Base-by-base conservation (phyloP, 2,113 vertebrate genomes). In the Melanostigma gelatinosum region DNA sequence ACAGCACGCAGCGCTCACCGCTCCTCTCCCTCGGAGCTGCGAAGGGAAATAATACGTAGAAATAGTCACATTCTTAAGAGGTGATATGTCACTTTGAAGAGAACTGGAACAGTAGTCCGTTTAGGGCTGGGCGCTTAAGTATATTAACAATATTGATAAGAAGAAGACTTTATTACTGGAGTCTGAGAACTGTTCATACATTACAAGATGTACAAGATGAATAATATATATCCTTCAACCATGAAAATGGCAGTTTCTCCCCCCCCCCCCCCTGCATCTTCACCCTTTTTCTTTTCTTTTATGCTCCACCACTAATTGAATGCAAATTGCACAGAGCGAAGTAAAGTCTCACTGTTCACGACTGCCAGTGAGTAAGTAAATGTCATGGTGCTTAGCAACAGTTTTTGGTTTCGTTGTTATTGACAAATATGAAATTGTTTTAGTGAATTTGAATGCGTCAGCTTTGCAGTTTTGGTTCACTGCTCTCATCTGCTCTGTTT, bases 141-240 rank as follows among this genome's bases (percentile, higher is more conserved):
- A 42, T 34, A 29, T 55, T 3, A 44, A 24, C 16, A 34, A 15
- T 8, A 16, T 48, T 72, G 18, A 42, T 24, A 42, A 54, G 27
- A 40, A 32, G 29, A 63, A 34, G 11, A 64, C 60, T 52, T 70
- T 10, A 18, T 44, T 27, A 16, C 40, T 18, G 4, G 60, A 0
- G 12, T 34, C 68, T 69, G 40, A 68, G 22, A 36, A 13, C 70
- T 44, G 13, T 79, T 72, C 32, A 57, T 63, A 9, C 40, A 3
- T 38, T 57, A 10, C 40, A 75, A 52, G 40, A 83, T 64, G 13
- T 57, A 10, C 40, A 75, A 52, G 40, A 83, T 64, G 13, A 79
- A 71, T 77, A 61, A 82, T 55, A 12, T 12, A 40, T 52, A 38
- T 18, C 3, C 10, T 46, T 80, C 27, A 83, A 72, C 67, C 57